Conservation (phyloP, 1,140 invertebrate genomes). For the Lycorma delicatula region DNA sequence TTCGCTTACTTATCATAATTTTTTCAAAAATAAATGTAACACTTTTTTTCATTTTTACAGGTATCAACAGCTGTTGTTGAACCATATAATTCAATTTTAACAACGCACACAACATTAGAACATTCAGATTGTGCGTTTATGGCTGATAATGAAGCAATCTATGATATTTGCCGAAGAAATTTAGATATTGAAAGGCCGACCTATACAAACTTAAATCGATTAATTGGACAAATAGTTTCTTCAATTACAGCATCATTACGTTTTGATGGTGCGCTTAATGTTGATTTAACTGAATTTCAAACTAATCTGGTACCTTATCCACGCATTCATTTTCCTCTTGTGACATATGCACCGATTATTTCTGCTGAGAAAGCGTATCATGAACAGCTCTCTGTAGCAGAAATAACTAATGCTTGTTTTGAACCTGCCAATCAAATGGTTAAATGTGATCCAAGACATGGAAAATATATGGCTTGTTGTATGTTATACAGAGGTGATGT, state of each 20-base stretch:
- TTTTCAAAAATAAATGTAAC: too few species aligned
- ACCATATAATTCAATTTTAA: constrained; percentile 57
- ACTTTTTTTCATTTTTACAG: constrained; percentile 19
- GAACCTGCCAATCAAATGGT: constrained; percentile 68
- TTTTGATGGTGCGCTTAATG: constrained; percentile 83
- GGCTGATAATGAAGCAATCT: constrained; percentile 86
- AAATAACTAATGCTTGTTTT: constrained; percentile 62
- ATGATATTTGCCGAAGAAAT: constrained; percentile 83
- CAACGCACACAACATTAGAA: constrained; percentile 51
- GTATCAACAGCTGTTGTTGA: constrained; percentile 58
- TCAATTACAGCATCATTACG: constrained; percentile 79
- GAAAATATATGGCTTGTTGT: constrained; percentile 83
- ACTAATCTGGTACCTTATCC: constrained; percentile 82
- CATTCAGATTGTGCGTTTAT: constrained; percentile 61
- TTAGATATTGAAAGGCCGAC: constrained; percentile 82
- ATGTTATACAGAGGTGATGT: constrained; percentile 54
- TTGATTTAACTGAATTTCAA: constrained; percentile 79
- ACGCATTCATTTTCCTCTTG: constrained; percentile 65
- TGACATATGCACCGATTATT: constrained; percentile 55
- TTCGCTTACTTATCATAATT: too few species aligned
- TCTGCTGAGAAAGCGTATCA: constrained; percentile 55
- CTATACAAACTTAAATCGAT: constrained; percentile 69
- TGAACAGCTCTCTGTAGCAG: constrained; percentile 48
- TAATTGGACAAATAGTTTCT: constrained; percentile 74
- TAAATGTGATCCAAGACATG: constrained; percentile 70